phyloP scores from a whole-genome alignment of 2,888 invertebrate species.

The Rhorus exstirpatorius region DNA sequence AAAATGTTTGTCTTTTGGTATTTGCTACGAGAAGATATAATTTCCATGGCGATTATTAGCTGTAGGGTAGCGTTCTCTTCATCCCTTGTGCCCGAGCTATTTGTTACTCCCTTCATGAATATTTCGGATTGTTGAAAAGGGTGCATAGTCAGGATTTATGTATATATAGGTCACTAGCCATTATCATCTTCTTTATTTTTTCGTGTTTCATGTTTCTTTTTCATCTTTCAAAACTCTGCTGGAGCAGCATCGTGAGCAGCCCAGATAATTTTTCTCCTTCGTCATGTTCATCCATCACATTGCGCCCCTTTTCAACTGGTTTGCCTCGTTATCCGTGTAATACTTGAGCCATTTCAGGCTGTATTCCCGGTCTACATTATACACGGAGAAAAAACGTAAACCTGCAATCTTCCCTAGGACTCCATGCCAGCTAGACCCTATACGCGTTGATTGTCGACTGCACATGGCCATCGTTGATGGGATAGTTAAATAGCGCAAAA shows the following conservation, averaged over 20 bases:
- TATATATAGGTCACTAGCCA: conserved; percentile 39
- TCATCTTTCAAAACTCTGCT: background rate
- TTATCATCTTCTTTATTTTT: conserved; percentile 33
- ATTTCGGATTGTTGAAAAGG: background rate
- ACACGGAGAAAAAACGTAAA: conserved; percentile 7
- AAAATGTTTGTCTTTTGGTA: too few species aligned
- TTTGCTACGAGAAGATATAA: too few species aligned
- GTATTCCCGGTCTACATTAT: conserved; percentile 32
- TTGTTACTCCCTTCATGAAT: background rate
- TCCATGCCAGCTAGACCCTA: background rate
- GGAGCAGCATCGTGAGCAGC: conserved; percentile 25
- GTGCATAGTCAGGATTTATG: conserved; percentile 23
- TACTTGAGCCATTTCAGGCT: conserved; percentile 12
- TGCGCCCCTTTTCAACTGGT: conserved; percentile 19
- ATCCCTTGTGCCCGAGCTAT: background rate
- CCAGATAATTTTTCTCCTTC: conserved; percentile 48
- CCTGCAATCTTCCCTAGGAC: background rate
- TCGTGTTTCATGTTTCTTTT: conserved; percentile 26
- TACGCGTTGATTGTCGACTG: too few species aligned
- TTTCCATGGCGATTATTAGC: background rate
- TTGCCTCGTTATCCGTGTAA: conserved; percentile 10
- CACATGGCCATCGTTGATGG: too few species aligned
- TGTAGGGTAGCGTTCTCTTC: background rate
- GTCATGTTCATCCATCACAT: conserved; percentile 29
- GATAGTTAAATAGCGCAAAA: background rate